A percentile compares a stretch with the other conserved stretches of the same genome.
Conservation (phyloP, 2,888 invertebrate species). For the Tetragonisca angustula region DNA sequence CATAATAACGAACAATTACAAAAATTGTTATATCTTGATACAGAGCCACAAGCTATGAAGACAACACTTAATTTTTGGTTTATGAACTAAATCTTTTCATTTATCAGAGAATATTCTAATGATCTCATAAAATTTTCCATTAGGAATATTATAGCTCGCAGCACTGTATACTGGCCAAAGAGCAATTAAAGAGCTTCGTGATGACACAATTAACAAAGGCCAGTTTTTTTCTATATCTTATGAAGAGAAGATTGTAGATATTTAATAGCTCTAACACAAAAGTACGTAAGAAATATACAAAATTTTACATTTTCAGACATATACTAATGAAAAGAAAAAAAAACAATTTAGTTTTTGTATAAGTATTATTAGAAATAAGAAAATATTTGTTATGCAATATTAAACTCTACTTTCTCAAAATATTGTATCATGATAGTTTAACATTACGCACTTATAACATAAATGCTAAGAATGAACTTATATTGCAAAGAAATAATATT, state of each 20-base stretch:
- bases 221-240: constrained; percentile 37
- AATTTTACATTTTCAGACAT: constrained; percentile 40
- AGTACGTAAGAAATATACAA: constrained; percentile 48
- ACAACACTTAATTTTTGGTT: constrained; percentile 14
- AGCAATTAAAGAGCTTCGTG: constrained; percentile 64
- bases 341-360: constrained; percentile 22
- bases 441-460: constrained; percentile 53
- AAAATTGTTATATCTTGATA: constrained; percentile 58
- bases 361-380: constrained; percentile 35
- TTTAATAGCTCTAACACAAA: constrained; percentile 30
- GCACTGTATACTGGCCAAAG: constrained; percentile 68
- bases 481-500: constrained; percentile 50
- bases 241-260: constrained; percentile 42
- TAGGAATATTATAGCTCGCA: constrained; percentile 63
- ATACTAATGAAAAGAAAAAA: constrained; percentile 33
- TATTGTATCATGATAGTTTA: constrained; percentile 36
- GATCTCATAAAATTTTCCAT: constrained; percentile 22
- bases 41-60: constrained; percentile 69
- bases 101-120: constrained; percentile 15
- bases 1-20: constrained; percentile 60
- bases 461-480: constrained; percentile 60
- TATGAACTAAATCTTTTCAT: constrained; percentile 4
- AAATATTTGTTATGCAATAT: constrained; percentile 33
- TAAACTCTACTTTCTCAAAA: constrained; percentile 50
- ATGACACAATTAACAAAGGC: constrained; percentile 43